A percentile compares a stretch with the other conserved stretches of the same genome.
These are phyloP conservation scores for Chloroclysta siterata DNA, from an alignment of 2,888 invertebrate species.

Conservation along the genomic window DNA sequence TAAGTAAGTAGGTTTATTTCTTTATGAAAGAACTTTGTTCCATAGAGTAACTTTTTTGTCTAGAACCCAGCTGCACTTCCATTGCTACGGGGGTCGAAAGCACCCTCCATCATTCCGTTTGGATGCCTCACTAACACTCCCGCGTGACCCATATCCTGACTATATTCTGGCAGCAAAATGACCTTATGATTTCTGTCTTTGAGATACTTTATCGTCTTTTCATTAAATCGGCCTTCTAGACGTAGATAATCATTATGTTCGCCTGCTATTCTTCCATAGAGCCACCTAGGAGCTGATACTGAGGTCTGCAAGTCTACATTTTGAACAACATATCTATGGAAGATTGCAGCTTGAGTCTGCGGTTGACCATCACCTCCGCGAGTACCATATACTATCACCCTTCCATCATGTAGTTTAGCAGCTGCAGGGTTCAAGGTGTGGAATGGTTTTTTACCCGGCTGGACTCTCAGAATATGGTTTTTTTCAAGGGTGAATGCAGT, in stretches of 20 bases:
- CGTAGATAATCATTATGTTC: slow-evolving; percentile 52
- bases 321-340: slow-evolving; percentile 74
- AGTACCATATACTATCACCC: slow-evolving; percentile 71
- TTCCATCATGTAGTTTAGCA: slow-evolving; percentile 71
- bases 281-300: slow-evolving; percentile 69
- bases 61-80: slow-evolving; percentile 75
- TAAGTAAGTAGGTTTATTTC: slow-evolving; percentile 28
- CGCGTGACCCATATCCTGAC: slow-evolving; percentile 65
- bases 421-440: slow-evolving; percentile 75
- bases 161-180: slow-evolving; percentile 54
- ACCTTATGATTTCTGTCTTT: slow-evolving; percentile 65
- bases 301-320: slow-evolving; percentile 61
- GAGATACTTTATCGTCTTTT: slow-evolving; percentile 62
- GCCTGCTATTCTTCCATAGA: slow-evolving; percentile 60
- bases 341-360: slow-evolving; percentile 76
- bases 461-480: slow-evolving; percentile 58
- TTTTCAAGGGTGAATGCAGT: slow-evolving; percentile 60
- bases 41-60: slow-evolving; percentile 20
- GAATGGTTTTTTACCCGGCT: slow-evolving; percentile 74
- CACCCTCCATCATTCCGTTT: slow-evolving; percentile 71
- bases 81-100: slow-evolving; percentile 69
- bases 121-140: slow-evolving; percentile 69
- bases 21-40: slow-evolving; percentile 12
- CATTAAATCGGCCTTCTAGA: slow-evolving; percentile 65
- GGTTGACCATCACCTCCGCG: slow-evolving; percentile 76